Conservation (phyloP, 2,797 vertebrate genomes). For the Scolopax bukidnonensis region DNA sequence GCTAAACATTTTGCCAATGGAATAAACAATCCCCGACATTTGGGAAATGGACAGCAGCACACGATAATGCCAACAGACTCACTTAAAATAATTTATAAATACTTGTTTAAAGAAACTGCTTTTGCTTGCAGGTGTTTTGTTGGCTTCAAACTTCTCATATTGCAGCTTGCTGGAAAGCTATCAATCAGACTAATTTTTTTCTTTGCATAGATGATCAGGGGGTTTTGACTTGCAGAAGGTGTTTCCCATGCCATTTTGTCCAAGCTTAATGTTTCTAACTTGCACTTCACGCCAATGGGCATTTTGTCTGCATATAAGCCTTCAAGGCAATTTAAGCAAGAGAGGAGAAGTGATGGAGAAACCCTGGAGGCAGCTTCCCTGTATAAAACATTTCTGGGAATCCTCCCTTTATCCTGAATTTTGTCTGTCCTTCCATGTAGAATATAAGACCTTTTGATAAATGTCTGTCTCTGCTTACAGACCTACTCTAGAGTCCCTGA, state of each 20-base stretch:
- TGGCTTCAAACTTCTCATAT: neutral
- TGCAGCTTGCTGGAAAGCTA: neutral
- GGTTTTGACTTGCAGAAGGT: neutral
- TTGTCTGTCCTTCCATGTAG: neutral
- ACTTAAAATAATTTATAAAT: neutral
- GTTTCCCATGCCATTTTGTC: neutral
- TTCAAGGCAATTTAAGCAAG: neutral
- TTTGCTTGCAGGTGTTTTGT: neutral
- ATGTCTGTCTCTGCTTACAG: neutral
- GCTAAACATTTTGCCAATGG: neutral
- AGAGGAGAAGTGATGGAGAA: neutral
- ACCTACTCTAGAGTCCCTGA: neutral
- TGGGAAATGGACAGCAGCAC: neutral
- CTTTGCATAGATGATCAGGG: neutral
- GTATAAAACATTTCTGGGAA: neutral
- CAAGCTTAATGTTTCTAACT: neutral
- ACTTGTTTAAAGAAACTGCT: neutral
- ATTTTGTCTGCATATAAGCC: neutral
- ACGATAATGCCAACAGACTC: neutral
- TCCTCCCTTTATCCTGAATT: neutral
- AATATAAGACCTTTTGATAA: neutral
- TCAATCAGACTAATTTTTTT: neutral
- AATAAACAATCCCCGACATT: neutral
- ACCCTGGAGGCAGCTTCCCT: neutral
- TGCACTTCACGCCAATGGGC: neutral